A percentile compares a stretch with the other conserved stretches of the same genome.
Conservation (phyloP, 2,888 invertebrate genomes). For the Erpobdella octoculata region DNA sequence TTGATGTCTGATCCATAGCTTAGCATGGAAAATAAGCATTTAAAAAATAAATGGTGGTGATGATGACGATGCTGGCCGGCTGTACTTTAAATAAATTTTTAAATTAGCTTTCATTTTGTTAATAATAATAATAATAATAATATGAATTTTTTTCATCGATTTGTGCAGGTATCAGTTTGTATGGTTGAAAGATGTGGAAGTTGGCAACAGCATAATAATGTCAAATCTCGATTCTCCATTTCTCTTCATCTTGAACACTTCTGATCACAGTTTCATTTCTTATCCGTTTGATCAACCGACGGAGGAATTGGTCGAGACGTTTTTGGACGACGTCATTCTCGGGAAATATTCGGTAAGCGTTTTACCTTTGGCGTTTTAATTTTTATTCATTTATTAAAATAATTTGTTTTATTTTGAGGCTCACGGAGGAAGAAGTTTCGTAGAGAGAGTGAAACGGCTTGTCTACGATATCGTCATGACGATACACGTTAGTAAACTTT, state of each 20-base stretch:
- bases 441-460: constrained; percentile 41
- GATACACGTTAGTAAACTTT: constrained; percentile 54
- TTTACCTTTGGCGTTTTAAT: neutral
- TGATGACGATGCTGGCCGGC: neutral
- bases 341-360: neutral
- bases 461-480: constrained; percentile 68
- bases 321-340: neutral
- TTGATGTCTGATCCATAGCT: too few species aligned
- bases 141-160: neutral
- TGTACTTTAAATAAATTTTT: neutral
- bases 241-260: constrained; percentile 80
- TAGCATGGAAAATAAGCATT: too few species aligned
- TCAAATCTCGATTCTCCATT: constrained; percentile 68
- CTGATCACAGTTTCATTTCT: constrained; percentile 82
- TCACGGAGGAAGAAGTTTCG: constrained; percentile 32
- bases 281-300: constrained; percentile 58
- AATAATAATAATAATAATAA: neutral
- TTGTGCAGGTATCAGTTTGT: constrained; percentile 72
- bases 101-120: neutral
- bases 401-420: constrained; percentile 27
- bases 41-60: neutral
- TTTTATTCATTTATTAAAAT: neutral
- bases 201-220: constrained; percentile 90
- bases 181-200: constrained; percentile 80
- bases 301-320: neutral